Conservation (phyloP, 1,140 invertebrate genomes). For the Orius laevigatus region DNA sequence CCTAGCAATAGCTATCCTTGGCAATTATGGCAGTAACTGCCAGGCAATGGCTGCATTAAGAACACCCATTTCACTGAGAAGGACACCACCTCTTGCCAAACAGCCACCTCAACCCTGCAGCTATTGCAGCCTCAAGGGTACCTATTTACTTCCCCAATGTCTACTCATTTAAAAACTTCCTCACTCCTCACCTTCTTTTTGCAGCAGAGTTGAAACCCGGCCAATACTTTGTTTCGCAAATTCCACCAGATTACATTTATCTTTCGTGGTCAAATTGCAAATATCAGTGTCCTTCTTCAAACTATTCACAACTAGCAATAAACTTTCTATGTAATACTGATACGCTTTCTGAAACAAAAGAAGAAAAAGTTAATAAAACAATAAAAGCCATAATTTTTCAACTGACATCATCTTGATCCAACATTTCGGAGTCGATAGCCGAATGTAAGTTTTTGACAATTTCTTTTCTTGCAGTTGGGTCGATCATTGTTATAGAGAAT, state of each 20-base stretch:
- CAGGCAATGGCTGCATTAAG: too few relatives aligned
- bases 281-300: conserved; percentile 13
- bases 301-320: conserved; percentile 14
- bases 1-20: too few relatives aligned
- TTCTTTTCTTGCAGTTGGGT: conserved; percentile 10
- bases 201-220: conserved; percentile 12
- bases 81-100: too few relatives aligned
- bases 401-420: conserved; percentile 10
- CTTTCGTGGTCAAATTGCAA: conserved; percentile 7
- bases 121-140: too few relatives aligned
- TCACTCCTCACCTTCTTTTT: conserved; percentile 13
- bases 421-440: conserved; percentile 13
- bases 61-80: too few relatives aligned
- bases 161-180: too few relatives aligned
- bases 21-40: too few relatives aligned
- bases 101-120: too few relatives aligned
- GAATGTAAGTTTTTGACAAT: conserved; percentile 6
- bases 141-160: too few relatives aligned
- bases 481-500: conserved; percentile 1
- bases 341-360: conserved; percentile 16
- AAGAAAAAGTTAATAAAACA: not conserved
- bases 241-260: conserved; percentile 16
- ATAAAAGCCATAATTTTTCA: not conserved
- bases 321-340: conserved; percentile 14
- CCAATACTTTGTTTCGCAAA: conserved; percentile 17